Conservation (phyloP, 2,797 vertebrate genomes). For the Morus bassanus region DNA sequence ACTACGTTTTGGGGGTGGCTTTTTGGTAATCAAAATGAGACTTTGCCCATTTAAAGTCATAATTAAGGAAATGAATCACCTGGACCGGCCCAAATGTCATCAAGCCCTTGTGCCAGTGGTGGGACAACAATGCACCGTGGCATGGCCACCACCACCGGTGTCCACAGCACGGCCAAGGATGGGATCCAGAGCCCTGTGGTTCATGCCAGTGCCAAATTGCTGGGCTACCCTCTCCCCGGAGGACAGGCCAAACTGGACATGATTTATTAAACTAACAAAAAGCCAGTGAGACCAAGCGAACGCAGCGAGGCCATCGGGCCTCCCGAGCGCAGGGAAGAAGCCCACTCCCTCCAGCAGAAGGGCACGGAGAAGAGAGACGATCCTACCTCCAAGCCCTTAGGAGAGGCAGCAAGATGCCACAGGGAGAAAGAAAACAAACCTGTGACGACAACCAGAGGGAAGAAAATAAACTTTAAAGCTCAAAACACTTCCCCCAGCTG, state of each 20-base stretch:
- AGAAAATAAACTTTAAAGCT: constrained; percentile 58
- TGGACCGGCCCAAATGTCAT: neutral
- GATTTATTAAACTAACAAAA: neutral
- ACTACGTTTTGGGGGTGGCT: neutral
- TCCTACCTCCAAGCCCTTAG: neutral
- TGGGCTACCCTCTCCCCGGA: neutral
- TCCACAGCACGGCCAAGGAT: fast-evolving
- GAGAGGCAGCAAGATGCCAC: constrained; percentile 47
- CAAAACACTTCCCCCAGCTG: constrained; percentile 70
- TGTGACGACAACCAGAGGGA: constrained; percentile 58
- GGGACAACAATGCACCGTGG: neutral
- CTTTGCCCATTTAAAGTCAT: neutral
- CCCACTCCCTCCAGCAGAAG: neutral
- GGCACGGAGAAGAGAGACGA: neutral
- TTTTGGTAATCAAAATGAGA: neutral
- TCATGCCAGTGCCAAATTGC: fast-evolving
- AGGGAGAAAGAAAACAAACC: constrained; percentile 54
- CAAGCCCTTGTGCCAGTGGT: neutral
- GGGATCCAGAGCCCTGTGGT: fast-evolving
- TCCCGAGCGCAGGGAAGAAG: neutral
- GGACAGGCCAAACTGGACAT: neutral
- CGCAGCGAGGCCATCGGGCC: neutral
- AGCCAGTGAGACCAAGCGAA: neutral
- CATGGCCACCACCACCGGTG: fast-evolving
- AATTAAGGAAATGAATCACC: neutral